These are phyloP conservation scores for Pollachius pollachius DNA, from an alignment of 2,113 vertebrate species.

Conservation along the genomic window DNA sequence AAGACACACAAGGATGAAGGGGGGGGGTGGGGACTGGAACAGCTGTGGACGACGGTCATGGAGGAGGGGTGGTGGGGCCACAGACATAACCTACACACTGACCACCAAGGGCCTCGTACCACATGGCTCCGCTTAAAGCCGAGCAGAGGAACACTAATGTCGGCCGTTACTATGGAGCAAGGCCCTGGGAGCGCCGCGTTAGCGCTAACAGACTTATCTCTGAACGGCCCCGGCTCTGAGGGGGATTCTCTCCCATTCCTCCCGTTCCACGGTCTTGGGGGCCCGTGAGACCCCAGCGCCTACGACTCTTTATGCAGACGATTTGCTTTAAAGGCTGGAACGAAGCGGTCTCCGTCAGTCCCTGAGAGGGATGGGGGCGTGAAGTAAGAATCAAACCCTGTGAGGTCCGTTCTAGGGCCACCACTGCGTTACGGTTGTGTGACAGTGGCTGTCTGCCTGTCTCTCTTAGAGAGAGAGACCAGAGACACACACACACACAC, in stretches of 20 bases:
- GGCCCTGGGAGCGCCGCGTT: too few species aligned
- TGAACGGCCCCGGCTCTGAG: too few species aligned
- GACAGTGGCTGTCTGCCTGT: constrained; percentile 31
- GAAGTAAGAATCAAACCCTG: constrained; percentile 43
- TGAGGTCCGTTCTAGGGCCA: neutral
- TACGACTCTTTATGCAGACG: too few species aligned
- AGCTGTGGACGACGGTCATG: constrained; percentile 68
- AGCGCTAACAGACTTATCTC: too few species aligned
- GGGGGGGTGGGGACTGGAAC: constrained; percentile 66
- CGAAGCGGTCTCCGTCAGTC: too few species aligned
- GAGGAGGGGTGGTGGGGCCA: constrained; percentile 34
- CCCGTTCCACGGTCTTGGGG: too few species aligned
- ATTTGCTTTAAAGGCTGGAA: too few species aligned
- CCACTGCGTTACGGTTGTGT: constrained; percentile 41
- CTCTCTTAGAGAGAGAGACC: constrained; percentile 26
- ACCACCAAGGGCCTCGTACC: neutral
- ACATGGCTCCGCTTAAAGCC: too few species aligned
- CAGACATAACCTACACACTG: constrained; percentile 29
- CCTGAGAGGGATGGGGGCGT: constrained; percentile 17
- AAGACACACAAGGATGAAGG: constrained; percentile 73
- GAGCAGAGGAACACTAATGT: too few species aligned
- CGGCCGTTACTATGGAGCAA: too few species aligned
- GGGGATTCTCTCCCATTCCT: too few species aligned
- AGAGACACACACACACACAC: neutral
- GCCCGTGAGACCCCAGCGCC: too few species aligned